phyloP scores from a whole-genome alignment of 2,113 vertebrate genomes.

The Mustela nigripes region DNA sequence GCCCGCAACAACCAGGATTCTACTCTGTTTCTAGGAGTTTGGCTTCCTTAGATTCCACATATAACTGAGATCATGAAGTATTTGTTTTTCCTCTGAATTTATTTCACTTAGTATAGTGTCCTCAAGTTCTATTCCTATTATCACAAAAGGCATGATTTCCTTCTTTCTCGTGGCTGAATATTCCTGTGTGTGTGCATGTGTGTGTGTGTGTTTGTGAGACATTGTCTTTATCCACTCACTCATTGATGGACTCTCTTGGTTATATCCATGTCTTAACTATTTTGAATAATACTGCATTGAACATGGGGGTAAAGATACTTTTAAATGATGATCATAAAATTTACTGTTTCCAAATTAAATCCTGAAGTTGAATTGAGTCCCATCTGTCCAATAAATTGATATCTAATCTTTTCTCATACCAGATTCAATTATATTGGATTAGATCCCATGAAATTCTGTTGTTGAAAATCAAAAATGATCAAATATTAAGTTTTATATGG shows the following conservation, averaged over 20 bases:
- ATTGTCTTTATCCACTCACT: not conserved
- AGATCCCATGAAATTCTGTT: not conserved
- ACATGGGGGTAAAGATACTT: not conserved
- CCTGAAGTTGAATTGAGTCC: not conserved
- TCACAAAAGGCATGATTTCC: not conserved
- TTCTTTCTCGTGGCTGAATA: not conserved
- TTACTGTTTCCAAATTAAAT: constrained; percentile 24
- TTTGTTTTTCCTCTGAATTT: not conserved
- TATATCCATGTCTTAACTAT: not conserved
- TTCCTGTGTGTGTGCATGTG: not conserved
- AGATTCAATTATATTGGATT: not conserved
- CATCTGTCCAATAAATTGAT: not conserved
- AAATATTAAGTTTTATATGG: not conserved
- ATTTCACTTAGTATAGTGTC: not conserved
- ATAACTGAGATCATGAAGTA: not conserved
- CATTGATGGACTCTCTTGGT: not conserved
- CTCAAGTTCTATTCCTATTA: not conserved
- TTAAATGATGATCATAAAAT: not conserved
- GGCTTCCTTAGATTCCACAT: not conserved
- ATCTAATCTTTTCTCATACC: not conserved
- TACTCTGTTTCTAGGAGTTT: not conserved
- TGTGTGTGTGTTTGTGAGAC: no score
- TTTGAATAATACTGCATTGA: not conserved
- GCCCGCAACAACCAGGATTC: not conserved
- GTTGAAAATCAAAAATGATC: not conserved